Evolutionary conservation across 1,140 invertebrate genomes (phyloP), one percentile per base, ranked within the genome.

Genomic region (Magallana ariakensis): DNA sequence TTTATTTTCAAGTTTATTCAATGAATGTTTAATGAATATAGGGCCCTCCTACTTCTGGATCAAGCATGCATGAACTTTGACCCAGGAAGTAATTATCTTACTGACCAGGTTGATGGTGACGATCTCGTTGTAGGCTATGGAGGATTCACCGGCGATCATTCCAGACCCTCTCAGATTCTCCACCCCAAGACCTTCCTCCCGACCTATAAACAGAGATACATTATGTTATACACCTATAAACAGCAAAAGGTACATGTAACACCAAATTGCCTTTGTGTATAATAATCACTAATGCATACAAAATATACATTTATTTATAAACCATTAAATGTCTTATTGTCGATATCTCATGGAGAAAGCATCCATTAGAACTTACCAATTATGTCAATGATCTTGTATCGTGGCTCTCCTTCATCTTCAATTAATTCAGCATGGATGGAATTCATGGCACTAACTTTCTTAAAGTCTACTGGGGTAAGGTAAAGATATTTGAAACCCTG

Each of bases 101-200:
- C 92, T 87, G 80, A 94, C 95, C 95, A 99, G 96, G 0, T 98
- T 99, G 87, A 99, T 99, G 10, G 99, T 99, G 13, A 99, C 97
- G 26, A 99, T 96, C 94, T 99, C 98, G 81, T 96, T 93, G 94
- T 99, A 99, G 0, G 99, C 99, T 93, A 96, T 96, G 0, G 98
- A 99, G 0, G 99, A 98, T 95, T 99, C 99, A 1, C 99, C 99
- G 33, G 99, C 99, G 92, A 99, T 99, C 95, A 99, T 97, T 58
- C 98, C 99, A 4, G 99, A 99, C 92, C 98, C 98, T 33, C 97
- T 96, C 0, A 99, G 95, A 95, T 99, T 99, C 94, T 99, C 99
- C 8, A 99, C 98, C 5, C 99, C 99, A 0, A 99, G 94, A 8
- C 97, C 98, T 92, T 99, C 98, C 26, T 99, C 98, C 93, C 98